These are phyloP conservation scores for Leuciscus idus DNA, from an alignment of 2,113 vertebrate genomes.

Conservation along the genomic window DNA sequence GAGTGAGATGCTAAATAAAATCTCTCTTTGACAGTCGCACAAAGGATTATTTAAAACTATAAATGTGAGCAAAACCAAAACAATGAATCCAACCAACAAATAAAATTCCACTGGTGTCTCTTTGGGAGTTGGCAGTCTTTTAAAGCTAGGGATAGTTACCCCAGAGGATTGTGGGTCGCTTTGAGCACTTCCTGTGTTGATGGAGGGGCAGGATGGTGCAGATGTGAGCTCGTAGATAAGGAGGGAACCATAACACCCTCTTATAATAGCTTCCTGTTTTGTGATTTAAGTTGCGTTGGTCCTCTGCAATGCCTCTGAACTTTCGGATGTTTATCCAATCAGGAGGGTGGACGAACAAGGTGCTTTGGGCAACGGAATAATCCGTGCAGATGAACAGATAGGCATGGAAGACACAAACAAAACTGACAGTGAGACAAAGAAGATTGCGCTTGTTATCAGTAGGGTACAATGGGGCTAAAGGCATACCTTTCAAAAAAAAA, in stretches of 20 bases:
- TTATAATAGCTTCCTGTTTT: conserved; percentile 79
- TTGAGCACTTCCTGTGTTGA: conserved; percentile 69
- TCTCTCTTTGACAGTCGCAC: conserved; percentile 3
- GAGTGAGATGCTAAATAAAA: conserved; percentile 19
- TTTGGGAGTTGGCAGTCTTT: conserved; percentile 62
- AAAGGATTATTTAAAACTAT: conserved; percentile 25
- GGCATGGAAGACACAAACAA: background rate
- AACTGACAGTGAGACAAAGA: background rate
- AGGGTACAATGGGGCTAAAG: too few relatives aligned
- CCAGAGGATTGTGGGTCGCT: conserved; percentile 63
- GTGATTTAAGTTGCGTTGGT: conserved; percentile 65
- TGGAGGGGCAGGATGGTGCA: conserved; percentile 61
- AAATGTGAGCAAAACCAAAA: conserved; percentile 40
- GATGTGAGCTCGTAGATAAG: conserved; percentile 77
- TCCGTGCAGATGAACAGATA: background rate
- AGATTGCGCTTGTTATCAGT: background rate
- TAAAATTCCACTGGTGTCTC: conserved; percentile 58
- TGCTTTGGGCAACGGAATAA: background rate
- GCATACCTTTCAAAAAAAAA: too few relatives aligned
- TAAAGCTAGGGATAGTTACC: conserved; percentile 48
- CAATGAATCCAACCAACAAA: conserved; percentile 34
- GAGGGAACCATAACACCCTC: conserved; percentile 56
- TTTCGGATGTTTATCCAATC: conserved; percentile 61
- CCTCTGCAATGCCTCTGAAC: conserved; percentile 66
- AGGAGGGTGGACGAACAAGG: background rate